Conservation (phyloP, 1,140 invertebrate species). For the Venustaconcha ellipsiformis region DNA sequence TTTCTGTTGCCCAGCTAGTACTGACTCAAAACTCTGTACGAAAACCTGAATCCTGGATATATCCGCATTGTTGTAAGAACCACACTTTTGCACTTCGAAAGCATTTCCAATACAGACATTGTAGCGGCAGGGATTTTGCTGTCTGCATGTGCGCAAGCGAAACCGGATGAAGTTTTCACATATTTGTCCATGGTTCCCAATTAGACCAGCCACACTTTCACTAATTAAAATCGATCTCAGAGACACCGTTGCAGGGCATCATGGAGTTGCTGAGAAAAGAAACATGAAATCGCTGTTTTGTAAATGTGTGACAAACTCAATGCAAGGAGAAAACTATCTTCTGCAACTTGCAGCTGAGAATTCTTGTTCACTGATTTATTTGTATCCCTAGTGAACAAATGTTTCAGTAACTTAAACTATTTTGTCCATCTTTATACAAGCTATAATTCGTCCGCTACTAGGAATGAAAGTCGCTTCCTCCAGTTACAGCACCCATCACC, state of each 20-base stretch:
- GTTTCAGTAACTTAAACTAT: neutral
- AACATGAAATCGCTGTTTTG: neutral
- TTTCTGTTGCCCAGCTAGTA: too few species aligned
- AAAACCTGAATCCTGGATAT: too few species aligned
- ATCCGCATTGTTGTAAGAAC: too few species aligned
- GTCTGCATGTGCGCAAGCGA: too few species aligned
- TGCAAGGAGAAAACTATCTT: neutral
- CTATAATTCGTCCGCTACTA: neutral
- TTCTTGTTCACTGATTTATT: neutral
- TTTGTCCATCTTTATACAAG: neutral
- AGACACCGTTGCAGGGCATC: constrained; percentile 6
- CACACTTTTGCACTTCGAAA: too few species aligned
- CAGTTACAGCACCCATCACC: too few species aligned
- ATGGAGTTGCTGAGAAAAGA: constrained; percentile 17
- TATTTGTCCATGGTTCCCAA: neutral
- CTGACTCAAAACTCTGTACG: too few species aligned
- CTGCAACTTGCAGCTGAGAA: too few species aligned
- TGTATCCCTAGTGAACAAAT: neutral
- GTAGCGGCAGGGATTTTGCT: too few species aligned
- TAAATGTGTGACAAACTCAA: neutral
- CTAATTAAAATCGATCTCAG: constrained; percentile 3
- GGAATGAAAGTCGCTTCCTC: too few species aligned
- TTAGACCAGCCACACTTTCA: neutral
- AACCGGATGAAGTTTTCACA: too few species aligned
- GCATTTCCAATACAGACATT: too few species aligned